Evolutionary conservation across 2,888 invertebrate species (phyloP).

Genomic region (Cryptophagus acutangulus): DNA sequence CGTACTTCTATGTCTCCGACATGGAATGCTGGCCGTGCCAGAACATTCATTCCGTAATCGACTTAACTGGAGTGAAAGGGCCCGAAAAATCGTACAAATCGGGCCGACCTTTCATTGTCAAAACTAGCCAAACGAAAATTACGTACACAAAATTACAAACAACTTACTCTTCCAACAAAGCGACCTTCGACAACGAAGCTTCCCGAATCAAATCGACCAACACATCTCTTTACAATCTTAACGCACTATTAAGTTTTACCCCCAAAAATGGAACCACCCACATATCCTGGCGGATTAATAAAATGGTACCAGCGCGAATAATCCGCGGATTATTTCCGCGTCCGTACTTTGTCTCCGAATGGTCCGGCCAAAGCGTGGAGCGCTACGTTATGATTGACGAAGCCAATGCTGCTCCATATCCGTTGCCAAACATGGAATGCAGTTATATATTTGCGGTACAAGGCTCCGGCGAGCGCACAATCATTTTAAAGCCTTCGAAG

Average conservation of each 20-base stretch:
- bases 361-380: slow-evolving; percentile 72
- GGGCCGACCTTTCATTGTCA: slow-evolving; percentile 55
- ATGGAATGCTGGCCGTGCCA: slow-evolving; percentile 84
- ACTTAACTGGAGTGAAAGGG: slow-evolving; percentile 57
- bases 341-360: slow-evolving; percentile 58
- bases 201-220: slow-evolving; percentile 51
- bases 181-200: slow-evolving; percentile 60
- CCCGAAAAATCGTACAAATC: slow-evolving; percentile 43
- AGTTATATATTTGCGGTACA: slow-evolving; percentile 72
- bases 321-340: slow-evolving; percentile 68
- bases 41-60: slow-evolving; percentile 61
- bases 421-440: slow-evolving; percentile 76
- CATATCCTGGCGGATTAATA: slow-evolving; percentile 67
- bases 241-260: slow-evolving; percentile 31
- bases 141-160: slow-evolving; percentile 53
- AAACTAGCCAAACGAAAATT: slow-evolving; percentile 53
- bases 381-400: slow-evolving; percentile 69
- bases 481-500: slow-evolving; percentile 69
- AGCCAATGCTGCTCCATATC: slow-evolving; percentile 59
- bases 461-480: slow-evolving; percentile 65
- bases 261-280: slow-evolving; percentile 18
- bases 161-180: slow-evolving; percentile 56
- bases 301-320: slow-evolving; percentile 67
- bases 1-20: slow-evolving; percentile 74
- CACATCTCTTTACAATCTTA: slow-evolving; percentile 27